phyloP scores from a whole-genome alignment of 2,888 invertebrate species.

The Proisotoma minuta region DNA sequence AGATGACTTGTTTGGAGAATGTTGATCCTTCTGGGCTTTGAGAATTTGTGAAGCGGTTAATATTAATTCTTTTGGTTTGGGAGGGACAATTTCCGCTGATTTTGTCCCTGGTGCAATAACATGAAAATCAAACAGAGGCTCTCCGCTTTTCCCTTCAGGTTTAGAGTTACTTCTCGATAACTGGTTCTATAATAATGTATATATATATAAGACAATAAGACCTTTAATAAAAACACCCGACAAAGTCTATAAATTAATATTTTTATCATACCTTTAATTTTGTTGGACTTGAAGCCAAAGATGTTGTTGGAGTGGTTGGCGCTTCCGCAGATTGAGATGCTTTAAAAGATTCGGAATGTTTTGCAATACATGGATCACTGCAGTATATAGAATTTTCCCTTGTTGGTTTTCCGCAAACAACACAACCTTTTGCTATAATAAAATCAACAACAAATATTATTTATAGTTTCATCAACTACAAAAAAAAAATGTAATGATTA shows the following conservation, averaged over 20 bases:
- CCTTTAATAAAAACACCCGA: too few species aligned
- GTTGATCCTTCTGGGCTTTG: constrained; percentile 30
- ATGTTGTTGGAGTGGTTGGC: not conserved
- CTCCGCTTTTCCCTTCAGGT: constrained; percentile 12
- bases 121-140: constrained; percentile 44
- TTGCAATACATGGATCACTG: constrained; percentile 78
- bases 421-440: too few species aligned
- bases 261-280: constrained; percentile 19
- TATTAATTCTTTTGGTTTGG: constrained; percentile 40
- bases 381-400: constrained; percentile 83
- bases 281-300: constrained; percentile 8
- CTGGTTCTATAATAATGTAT: too few species aligned
- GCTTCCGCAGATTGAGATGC: constrained; percentile 52
- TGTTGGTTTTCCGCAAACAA: constrained; percentile 71
- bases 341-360: constrained; percentile 60
- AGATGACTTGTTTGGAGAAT: not conserved
- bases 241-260: too few species aligned
- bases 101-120: constrained; percentile 39
- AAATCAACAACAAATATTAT: too few species aligned
- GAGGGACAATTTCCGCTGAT: constrained; percentile 43
- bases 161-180: constrained; percentile 21
- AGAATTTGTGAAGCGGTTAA: constrained; percentile 29
- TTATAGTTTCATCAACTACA: too few species aligned
- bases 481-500: not conserved
- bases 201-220: too few species aligned